These are phyloP conservation scores for Scolopax bukidnonensis DNA, from an alignment of 2,797 vertebrate species.

Conservation along the genomic window DNA sequence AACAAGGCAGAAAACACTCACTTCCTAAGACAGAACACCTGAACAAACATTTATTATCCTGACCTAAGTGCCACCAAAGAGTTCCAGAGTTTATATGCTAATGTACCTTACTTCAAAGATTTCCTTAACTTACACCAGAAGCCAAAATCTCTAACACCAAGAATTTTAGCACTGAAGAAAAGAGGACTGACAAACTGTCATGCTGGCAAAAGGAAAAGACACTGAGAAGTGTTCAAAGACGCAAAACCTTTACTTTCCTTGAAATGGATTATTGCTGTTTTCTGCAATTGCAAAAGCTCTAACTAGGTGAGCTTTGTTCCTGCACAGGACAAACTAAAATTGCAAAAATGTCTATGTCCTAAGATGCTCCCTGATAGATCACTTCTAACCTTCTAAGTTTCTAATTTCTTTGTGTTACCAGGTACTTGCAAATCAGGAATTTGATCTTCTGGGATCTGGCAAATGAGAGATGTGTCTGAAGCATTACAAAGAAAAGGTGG, in stretches of 20 bases:
- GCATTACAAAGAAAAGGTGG: background rate
- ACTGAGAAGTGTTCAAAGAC: background rate
- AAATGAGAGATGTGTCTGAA: background rate
- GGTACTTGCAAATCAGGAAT: constrained; percentile 15
- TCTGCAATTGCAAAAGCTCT: background rate
- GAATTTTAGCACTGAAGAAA: background rate
- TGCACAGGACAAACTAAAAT: background rate
- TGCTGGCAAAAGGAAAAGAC: background rate
- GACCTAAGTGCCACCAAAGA: background rate
- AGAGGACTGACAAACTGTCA: background rate
- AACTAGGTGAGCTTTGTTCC: background rate
- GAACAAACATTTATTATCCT: constrained; percentile 29
- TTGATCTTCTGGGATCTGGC: constrained; percentile 6
- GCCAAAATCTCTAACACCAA: background rate
- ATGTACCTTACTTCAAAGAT: constrained; percentile 32
- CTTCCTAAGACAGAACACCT: constrained; percentile 14
- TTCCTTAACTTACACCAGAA: constrained; percentile 4
- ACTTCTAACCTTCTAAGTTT: background rate
- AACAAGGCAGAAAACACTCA: constrained; percentile 2
- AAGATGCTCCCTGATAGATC: background rate
- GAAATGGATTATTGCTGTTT: background rate
- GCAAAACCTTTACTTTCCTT: background rate
- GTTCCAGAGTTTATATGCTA: constrained; percentile 34
- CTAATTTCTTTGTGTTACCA: background rate
- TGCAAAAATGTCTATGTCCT: background rate